These are phyloP conservation scores for Nephrotoma flavescens DNA, from an alignment of 2,888 invertebrate species.

Conservation along the genomic window DNA sequence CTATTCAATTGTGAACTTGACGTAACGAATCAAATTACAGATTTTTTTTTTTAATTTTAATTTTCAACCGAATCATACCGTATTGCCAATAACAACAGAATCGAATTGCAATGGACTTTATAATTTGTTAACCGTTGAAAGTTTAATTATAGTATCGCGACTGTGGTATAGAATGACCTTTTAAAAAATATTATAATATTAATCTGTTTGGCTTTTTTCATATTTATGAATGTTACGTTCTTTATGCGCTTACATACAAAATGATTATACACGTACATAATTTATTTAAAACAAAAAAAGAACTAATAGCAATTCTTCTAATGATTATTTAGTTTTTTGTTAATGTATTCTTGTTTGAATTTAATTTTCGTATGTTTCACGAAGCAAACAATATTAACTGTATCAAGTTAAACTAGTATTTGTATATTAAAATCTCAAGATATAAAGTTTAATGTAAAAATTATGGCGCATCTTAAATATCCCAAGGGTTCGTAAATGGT, in stretches of 20 bases:
- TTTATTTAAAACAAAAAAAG: neutral
- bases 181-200: neutral
- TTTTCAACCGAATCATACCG: neutral
- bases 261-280: neutral
- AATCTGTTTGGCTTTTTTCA: neutral
- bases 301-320: neutral
- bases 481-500: too few species aligned
- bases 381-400: neutral
- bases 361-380: neutral
- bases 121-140: neutral
- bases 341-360: neutral
- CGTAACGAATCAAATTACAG: neutral
- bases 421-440: neutral
- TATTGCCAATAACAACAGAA: neutral
- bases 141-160: neutral
- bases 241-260: neutral
- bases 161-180: neutral
- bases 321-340: neutral
- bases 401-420: neutral
- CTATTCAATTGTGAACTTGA: neutral
- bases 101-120: neutral
- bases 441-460: neutral
- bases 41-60: neutral
- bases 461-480: neutral
- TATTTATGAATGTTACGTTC: neutral